Base-by-base conservation (phyloP, 37 sponge, comb jelly and placozoan species). In the Spongilla lacustris region DNA sequence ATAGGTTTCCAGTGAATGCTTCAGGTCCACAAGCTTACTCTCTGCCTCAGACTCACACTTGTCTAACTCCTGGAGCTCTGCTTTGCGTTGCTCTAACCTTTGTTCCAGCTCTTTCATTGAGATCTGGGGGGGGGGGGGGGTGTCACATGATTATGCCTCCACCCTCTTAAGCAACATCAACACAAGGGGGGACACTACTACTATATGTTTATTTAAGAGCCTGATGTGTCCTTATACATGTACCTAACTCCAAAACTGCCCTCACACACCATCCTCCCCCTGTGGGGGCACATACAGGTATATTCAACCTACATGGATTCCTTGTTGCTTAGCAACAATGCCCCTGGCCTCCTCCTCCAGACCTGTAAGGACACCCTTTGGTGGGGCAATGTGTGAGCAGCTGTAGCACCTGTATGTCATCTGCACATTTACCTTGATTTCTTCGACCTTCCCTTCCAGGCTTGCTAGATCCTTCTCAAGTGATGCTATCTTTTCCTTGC, bases 301-400 rank as follows among this genome's bases (percentile, higher is more conserved):
- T 8, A 46, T 46, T 46, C 13, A 22, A 77, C 89, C 74, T 37
- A 91, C 95, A 31, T 66, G 67, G 9, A 85, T 24, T 36, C 86
- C 75, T 73, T 92, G 81, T 26, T 89, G 92, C 28, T 71, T 41
- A 27, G 66, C 83, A 11, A 92, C 27, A 10, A 87, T 70, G 4
- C 69, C 80, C 38, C 41, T 86, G 4, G 95, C 97, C 74, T 96
- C 90, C 24, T 91, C 90, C 73, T 96, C 97, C 31, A 96, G 85
- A 17, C 38, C 49, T 21, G 75, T 79, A 38, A 93, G 71, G 22
- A 83, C 85, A 6, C 67, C 82, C 73, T 78, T 68, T 29, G 67
- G 0, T 2, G 14, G 22, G 13, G 36, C 1, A 25, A 5, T 69
- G 71, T 69, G 10, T 48, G 30, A 30, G 12, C 22, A 81, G 68